A percentile compares a stretch with the other conserved stretches of the same genome.
Conservation (phyloP, 1,140 invertebrate species). For the Saccostrea cuccullata region DNA sequence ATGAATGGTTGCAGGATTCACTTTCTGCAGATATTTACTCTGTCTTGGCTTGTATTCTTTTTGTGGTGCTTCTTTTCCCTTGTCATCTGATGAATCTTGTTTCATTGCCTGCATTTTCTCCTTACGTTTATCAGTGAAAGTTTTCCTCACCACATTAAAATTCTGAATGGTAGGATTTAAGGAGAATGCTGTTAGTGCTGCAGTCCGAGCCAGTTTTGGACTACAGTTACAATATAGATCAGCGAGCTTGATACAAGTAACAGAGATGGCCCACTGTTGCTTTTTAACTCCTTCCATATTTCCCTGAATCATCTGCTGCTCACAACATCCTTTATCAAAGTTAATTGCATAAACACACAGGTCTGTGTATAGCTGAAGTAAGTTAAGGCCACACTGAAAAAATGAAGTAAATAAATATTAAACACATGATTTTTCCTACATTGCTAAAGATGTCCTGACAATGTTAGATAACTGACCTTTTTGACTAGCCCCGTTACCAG, state of each 20-base stretch:
- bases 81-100: conserved; percentile 24
- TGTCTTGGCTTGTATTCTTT: conserved; percentile 51
- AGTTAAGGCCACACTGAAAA: conserved; percentile 68
- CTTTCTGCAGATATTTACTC: conserved; percentile 54
- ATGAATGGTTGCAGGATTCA: conserved; percentile 69
- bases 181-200: conserved; percentile 68
- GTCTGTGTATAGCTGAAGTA: conserved; percentile 69
- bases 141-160: conserved; percentile 59
- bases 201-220: conserved; percentile 61
- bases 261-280: conserved; percentile 64
- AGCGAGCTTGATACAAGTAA: conserved; percentile 66
- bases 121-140: conserved; percentile 48
- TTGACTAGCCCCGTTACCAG: conserved; percentile 65
- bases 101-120: conserved; percentile 41
- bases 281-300: conserved; percentile 62
- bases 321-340: conserved; percentile 68
- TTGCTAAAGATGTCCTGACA: not conserved
- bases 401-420: not conserved
- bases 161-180: conserved; percentile 63
- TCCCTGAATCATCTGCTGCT: conserved; percentile 63
- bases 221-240: conserved; percentile 61
- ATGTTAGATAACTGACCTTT: conserved; percentile 55
- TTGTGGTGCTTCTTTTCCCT: conserved; percentile 34
- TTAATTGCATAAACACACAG: conserved; percentile 72
- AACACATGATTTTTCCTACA: too few species aligned